Base-by-base conservation (phyloP, 2,113 vertebrate genomes). In the Jacana jacana region DNA sequence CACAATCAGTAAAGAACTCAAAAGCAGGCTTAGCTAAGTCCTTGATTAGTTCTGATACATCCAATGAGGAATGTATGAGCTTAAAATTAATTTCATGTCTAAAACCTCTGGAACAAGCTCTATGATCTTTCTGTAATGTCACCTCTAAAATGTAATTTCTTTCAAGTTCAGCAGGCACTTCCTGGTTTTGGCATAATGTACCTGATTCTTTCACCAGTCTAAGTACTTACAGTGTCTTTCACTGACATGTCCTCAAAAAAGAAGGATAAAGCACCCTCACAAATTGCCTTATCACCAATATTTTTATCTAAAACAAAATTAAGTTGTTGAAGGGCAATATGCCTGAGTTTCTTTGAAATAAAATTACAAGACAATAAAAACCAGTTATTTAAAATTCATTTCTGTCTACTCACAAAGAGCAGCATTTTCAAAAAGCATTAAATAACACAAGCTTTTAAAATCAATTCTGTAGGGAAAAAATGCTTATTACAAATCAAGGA, bases 131-230 rank as follows among this genome's bases (percentile, higher is more conserved):
- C 77, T 48, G 31, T 42, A 63, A 58, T 31, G 64, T 37, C 61
- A 79, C 24, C 9, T 8, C 39, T 44, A 51, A 24, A 40, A 52
- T n/a, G 73, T 66, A 5, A 58, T 17, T 82, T 88, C 24, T 77
- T 81, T 57, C 14, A 54, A 64, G 52, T 89, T 91, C 65, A 68
- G 46, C 48, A 82, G 40, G 12, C 14, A 80, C 48, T 54, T 91
- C 31, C 39, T 69, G 16, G 22, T 81, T 88, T 39, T 82, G 39
- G 27, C 23, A 76, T 51, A 88, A 83, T 8, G 54, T 3, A 44
- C 5, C 11, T 0, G 0, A 65, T 28, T 49, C 19, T 77, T 65
- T 65, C 46, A 70, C 17, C 44, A 49, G 6, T 3, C 0, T 28
- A 48, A 57, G 10, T 18, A 40, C 16, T 37, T 69, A 24, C 0